A percentile compares a stretch with the other conserved stretches of the same genome.
These are phyloP conservation scores for Mesembrinibis cayennensis DNA, from an alignment of 2,113 vertebrate species.

Conservation along the genomic window DNA sequence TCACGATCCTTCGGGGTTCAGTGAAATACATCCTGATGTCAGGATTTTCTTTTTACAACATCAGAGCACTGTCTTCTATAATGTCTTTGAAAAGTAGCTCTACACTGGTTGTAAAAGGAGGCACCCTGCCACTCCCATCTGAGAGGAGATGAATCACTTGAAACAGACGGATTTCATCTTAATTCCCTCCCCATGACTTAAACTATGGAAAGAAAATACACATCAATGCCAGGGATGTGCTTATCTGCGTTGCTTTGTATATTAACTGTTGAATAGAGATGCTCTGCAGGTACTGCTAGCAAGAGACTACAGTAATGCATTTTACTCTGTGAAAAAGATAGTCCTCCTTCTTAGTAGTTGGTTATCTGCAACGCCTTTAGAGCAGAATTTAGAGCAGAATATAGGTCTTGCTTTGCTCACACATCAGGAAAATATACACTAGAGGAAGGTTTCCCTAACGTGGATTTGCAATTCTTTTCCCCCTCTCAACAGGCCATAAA, in stretches of 20 bases:
- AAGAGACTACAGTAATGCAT: neutral
- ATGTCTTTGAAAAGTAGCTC: neutral
- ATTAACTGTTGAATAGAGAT: neutral
- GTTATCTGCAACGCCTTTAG: neutral
- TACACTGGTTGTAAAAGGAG: neutral
- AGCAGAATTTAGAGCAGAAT: neutral
- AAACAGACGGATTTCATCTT: conserved; percentile 31
- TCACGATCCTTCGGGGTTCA: neutral
- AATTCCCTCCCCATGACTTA: conserved; percentile 18
- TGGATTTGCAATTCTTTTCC: neutral
- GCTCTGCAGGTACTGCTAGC: conserved; percentile 1
- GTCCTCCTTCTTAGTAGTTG: neutral
- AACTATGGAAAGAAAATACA: neutral
- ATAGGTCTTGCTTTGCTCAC: neutral
- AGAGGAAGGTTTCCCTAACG: neutral
- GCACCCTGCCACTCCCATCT: conserved; percentile 40
- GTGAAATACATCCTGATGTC: neutral
- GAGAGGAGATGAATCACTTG: conserved; percentile 47
- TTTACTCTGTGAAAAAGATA: neutral
- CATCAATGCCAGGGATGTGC: conserved; percentile 16
- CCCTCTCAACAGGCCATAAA: accelerated
- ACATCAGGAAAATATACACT: neutral
- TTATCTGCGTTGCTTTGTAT: neutral
- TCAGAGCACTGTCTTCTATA: neutral
- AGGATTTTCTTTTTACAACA: neutral